These are phyloP conservation scores for Phaetusa simplex DNA, from an alignment of 2,113 vertebrate species.

Conservation along the genomic window DNA sequence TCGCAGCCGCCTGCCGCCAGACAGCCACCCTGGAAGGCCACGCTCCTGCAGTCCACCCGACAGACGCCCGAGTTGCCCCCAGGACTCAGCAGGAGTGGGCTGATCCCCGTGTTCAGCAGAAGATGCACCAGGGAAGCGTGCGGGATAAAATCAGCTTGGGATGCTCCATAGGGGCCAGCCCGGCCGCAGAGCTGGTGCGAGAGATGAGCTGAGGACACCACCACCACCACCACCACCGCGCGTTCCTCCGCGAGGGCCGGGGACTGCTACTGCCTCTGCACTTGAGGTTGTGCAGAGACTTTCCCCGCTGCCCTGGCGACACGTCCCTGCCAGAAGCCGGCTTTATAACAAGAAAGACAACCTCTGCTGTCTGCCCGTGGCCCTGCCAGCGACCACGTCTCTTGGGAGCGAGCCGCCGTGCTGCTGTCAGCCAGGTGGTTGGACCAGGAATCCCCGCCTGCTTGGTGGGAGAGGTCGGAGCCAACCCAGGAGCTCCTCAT, in stretches of 20 bases:
- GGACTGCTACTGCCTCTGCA: neutral
- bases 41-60: neutral
- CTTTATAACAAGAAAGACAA: neutral
- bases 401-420: fast-evolving
- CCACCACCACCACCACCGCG: neutral
- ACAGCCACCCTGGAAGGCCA: neutral
- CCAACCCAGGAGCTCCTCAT: neutral
- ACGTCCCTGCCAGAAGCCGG: neutral
- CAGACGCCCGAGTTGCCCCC: fast-evolving
- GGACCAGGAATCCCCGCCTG: neutral
- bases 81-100: neutral
- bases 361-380: neutral
- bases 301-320: neutral
- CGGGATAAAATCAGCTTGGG: neutral
- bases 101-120: neutral
- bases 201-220: neutral
- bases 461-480: neutral
- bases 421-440: neutral
- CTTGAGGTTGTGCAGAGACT: neutral
- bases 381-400: neutral
- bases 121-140: neutral
- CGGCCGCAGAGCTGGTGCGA: neutral
- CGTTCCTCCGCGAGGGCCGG: neutral
- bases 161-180: neutral
- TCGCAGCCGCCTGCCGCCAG: neutral